Evolutionary conservation across 2,888 invertebrate species (phyloP).

Genomic region (Diarsia rubi): DNA sequence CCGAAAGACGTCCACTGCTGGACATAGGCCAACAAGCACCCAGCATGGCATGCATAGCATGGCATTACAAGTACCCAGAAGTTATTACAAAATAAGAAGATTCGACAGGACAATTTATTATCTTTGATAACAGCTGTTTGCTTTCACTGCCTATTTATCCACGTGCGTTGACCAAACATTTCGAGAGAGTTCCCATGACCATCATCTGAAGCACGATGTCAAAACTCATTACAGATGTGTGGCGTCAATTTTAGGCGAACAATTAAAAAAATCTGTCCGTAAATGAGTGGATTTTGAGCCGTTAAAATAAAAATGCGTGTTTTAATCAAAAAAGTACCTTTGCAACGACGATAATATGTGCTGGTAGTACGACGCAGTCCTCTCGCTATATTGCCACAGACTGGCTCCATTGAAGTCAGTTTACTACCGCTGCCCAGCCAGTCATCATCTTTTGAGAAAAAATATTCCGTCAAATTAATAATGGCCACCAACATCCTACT

Average conservation of each 20-base stretch:
- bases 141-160: constrained; percentile 2
- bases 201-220: not conserved
- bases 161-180: not conserved
- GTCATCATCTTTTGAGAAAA: constrained; percentile 79
- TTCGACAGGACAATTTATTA: not conserved
- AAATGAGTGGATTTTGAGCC: not conserved
- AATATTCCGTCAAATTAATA: not conserved
- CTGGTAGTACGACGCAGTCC: constrained; percentile 79
- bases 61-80: too few relatives aligned
- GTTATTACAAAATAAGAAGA: not conserved
- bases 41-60: too few relatives aligned
- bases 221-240: not conserved
- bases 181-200: constrained; percentile 7
- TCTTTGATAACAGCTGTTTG: not conserved
- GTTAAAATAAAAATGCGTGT: not conserved
- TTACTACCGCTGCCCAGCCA: constrained; percentile 86
- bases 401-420: constrained; percentile 85
- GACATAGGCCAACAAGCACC: too few relatives aligned
- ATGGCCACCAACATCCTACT: not conserved
- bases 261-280: not conserved
- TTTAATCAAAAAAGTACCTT: constrained; percentile 37
- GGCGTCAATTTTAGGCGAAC: not conserved
- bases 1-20: too few relatives aligned
- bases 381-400: constrained; percentile 87
- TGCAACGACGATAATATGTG: constrained; percentile 31